Evolutionary conservation across 30 jellyfish, hydroid and myxozoan species (phyloP).

Genomic region (Nemopilema nomurai): DNA sequence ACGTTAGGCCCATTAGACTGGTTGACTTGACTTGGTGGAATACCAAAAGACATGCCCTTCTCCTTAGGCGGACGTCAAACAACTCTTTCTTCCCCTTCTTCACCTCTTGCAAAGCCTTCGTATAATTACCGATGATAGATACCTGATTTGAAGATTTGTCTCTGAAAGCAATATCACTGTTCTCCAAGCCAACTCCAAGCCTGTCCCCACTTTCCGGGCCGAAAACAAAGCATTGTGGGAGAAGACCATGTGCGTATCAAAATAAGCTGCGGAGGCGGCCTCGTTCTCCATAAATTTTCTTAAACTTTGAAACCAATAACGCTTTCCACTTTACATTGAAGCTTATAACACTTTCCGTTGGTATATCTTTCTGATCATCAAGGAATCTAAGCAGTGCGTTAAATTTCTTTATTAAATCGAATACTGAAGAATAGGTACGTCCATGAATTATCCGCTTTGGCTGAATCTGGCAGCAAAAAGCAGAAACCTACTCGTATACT

Average conservation of each 20-base stretch:
- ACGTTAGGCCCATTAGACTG: slow-evolving; percentile 49
- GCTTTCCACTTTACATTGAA: too few relatives aligned
- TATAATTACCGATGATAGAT: neutral
- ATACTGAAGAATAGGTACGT: too few relatives aligned
- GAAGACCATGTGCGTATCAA: neutral
- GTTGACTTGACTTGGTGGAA: slow-evolving; percentile 30
- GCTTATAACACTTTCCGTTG: too few relatives aligned
- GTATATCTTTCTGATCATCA: too few relatives aligned
- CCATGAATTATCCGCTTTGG: too few relatives aligned
- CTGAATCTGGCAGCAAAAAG: too few relatives aligned
- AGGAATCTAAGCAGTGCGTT: too few relatives aligned
- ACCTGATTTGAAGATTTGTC: neutral
- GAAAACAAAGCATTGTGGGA: neutral
- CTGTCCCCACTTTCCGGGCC: neutral
- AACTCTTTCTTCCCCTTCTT: neutral
- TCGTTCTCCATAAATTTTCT: too few relatives aligned
- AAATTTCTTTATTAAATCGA: too few relatives aligned
- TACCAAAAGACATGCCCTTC: slow-evolving; percentile 59
- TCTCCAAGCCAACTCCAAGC: neutral
- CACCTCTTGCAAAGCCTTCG: neutral
- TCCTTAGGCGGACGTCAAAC: neutral
- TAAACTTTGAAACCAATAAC: too few relatives aligned
- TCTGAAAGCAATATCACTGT: neutral
- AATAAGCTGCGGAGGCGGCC: neutral
- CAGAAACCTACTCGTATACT: too few relatives aligned